Percentiles rank a stretch among this genome's conserved stretches.
phyloP scores from a whole-genome alignment of 2,797 vertebrate genomes.

The Vespertilio murinus region DNA sequence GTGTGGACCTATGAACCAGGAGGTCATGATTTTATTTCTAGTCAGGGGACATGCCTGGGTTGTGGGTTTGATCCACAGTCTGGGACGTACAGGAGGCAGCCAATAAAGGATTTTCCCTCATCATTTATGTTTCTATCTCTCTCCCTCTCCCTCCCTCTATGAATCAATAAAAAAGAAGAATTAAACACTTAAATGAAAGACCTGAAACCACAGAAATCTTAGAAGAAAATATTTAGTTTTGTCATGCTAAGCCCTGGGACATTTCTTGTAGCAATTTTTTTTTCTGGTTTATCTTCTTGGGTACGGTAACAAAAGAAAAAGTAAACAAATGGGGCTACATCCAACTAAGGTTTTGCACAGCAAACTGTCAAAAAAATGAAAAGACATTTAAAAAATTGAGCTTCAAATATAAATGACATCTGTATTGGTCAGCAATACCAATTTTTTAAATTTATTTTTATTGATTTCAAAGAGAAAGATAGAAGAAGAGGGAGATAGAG shows the following conservation, averaged over 20 bases:
- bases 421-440: neutral
- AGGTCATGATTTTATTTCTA: no score
- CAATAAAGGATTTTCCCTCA: no score
- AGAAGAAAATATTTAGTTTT: neutral
- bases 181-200: neutral
- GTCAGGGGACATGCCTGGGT: no score
- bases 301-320: neutral
- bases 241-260: neutral
- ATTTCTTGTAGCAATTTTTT: neutral
- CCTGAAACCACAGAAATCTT: neutral
- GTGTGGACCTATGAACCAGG: no score
- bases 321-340: neutral
- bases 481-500: no score
- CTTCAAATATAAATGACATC: neutral
- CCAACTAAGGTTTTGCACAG: neutral
- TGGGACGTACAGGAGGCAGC: no score
- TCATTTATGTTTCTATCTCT: no score
- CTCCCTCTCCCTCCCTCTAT: no score
- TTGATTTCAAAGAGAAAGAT: no score
- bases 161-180: neutral
- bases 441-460: neutral
- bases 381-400: slow-evolving; percentile 12
- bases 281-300: neutral
- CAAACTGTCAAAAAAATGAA: neutral
- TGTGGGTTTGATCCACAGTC: no score